phyloP scores from a whole-genome alignment of 2,113 vertebrate genomes.

The Leptobrachium leishanense region DNA sequence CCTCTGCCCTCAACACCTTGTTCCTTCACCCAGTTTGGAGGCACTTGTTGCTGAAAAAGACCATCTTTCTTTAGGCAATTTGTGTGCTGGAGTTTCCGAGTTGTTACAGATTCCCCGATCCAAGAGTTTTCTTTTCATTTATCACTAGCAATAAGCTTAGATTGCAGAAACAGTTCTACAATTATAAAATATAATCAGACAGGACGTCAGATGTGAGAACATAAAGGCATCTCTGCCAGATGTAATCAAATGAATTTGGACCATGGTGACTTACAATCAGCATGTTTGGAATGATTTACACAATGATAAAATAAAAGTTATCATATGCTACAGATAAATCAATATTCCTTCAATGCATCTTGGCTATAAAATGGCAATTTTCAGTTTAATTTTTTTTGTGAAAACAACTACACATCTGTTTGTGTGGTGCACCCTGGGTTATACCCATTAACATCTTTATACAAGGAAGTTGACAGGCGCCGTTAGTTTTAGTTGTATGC shows the following conservation, averaged over 20 bases:
- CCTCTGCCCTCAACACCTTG: no score
- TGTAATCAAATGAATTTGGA: conserved; percentile 33
- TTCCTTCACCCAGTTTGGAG: no score
- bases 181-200: conserved; percentile 20
- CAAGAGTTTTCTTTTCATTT: no score
- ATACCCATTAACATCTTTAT: conserved; percentile 15
- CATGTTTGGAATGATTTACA: conserved; percentile 36
- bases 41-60: no score
- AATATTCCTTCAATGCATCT: conserved; percentile 29
- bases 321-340: conserved; percentile 40
- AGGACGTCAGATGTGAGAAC: conserved; percentile 27
- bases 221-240: conserved; percentile 25
- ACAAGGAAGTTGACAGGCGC: neutral
- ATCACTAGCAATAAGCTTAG: no score
- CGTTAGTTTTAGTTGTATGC: conserved; percentile 5
- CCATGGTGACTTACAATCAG: conserved; percentile 26
- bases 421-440: neutral
- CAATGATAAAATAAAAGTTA: conserved; percentile 44
- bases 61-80: no score
- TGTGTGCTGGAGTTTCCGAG: no score
- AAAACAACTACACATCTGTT: conserved; percentile 24
- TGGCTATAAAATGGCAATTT: conserved; percentile 5
- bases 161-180: neutral
- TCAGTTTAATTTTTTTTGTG: conserved; percentile 1
- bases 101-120: no score